Base-by-base conservation (phyloP, 2,888 invertebrate genomes). In the Saturnia japonica region DNA sequence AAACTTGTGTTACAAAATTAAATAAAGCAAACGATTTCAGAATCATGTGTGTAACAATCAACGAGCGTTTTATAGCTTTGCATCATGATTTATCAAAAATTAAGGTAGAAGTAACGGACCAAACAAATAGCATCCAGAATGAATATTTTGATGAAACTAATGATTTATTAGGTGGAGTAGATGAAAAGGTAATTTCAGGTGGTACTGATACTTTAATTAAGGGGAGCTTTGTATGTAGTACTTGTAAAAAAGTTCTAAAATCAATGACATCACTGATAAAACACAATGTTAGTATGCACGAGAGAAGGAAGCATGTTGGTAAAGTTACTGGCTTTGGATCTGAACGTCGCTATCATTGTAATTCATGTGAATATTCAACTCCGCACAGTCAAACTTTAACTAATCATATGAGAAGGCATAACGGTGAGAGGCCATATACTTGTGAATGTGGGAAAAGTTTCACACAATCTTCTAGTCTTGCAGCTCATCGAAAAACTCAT, bases 361-460 rank as follows among this genome's bases (percentile, higher is more conserved):
- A 87, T n/a, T 82, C 84, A 74, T 94, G 94, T 78, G 73, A 86
- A 16, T 94, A 94, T 73, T 85, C 84, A 34, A 91, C 94, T 22
- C 92, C 89, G 1, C 91, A 94, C 76, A 93, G 93, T 69, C 94
- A 94, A 74, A 94, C 93, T 51, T 80, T 94, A 67, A 88, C 90
- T 1, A 93, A 94, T 75, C 94, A 94, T 73, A 88, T 90, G 85
- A 84, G 93, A 73, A 85, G 87, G 60, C 94, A 94, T 76, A 90
- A 90, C 76, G 94, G 94, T 28, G 91, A 93, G 68, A 83, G 88
- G 67, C 94, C 94, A 28, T 92, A 90, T 72, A 80, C 75, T 51
- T 94, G 94, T 84, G 84, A 91, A 67, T 94, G 94, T 86, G 91
- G 92, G 0, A 93, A 92, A 76, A 84, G 79, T 47, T 94, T 94